phyloP scores from a whole-genome alignment of 1,140 invertebrate species.

The Phymorhynchus buccinoides region DNA sequence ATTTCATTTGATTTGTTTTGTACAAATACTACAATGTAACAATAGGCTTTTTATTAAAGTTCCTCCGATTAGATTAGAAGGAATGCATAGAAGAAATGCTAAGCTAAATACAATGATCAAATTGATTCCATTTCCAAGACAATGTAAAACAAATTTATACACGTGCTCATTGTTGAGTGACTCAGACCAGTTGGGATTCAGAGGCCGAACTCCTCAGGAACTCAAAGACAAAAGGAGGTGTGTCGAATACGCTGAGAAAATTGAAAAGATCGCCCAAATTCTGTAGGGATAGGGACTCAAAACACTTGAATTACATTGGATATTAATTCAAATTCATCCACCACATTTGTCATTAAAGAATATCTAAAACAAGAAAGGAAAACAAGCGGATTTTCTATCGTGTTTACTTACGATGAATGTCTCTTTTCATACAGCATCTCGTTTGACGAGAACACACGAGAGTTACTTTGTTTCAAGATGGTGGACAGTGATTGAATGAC shows the following conservation, averaged over 20 bases:
- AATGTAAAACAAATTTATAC: no score
- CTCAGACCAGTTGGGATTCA: no score
- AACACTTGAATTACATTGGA: background rate
- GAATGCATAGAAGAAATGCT: no score
- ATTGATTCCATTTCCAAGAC: no score
- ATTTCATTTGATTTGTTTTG: no score
- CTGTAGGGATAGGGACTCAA: background rate
- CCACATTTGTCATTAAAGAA: background rate
- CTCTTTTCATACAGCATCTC: constrained; percentile 21
- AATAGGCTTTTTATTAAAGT: no score
- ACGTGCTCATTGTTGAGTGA: no score
- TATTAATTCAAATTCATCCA: background rate
- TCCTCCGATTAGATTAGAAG: no score
- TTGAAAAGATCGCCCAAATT: background rate
- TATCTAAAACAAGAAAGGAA: background rate
- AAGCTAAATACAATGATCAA: no score
- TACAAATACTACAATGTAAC: no score
- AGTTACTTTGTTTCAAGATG: constrained; percentile 21
- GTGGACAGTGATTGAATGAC: constrained; percentile 22
- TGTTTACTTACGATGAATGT: constrained; percentile 2
- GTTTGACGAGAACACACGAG: constrained; percentile 26
- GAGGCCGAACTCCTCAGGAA: no score
- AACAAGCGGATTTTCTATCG: background rate
- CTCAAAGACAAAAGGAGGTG: no score
- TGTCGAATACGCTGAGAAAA: background rate